phyloP scores from a whole-genome alignment of 2,797 vertebrate genomes.

The Alosa sapidissima region DNA sequence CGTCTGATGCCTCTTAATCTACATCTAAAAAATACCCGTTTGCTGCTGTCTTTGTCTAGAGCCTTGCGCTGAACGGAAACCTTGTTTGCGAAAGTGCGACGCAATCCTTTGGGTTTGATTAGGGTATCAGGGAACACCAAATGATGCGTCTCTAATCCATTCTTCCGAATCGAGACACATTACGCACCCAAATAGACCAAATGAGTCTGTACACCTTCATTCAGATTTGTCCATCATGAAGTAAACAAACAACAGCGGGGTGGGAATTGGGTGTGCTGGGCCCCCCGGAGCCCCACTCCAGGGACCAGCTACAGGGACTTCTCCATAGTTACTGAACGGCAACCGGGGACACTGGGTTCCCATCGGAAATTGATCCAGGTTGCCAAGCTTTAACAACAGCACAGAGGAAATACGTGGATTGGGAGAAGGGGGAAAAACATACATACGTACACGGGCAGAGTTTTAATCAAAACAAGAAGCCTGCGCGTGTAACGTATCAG shows the following conservation, averaged over 20 bases:
- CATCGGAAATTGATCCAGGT: slow-evolving; percentile 73
- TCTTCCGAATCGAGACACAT: slow-evolving; percentile 67
- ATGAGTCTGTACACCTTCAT: slow-evolving; percentile 69
- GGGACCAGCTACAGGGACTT: slow-evolving; percentile 68
- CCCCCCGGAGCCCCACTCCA: slow-evolving; percentile 63
- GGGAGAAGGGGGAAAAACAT: slow-evolving; percentile 58
- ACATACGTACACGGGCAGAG: slow-evolving; percentile 8
- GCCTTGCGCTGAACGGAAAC: background rate
- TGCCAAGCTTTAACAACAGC: slow-evolving; percentile 43
- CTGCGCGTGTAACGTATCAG: background rate
- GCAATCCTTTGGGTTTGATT: slow-evolving; percentile 20
- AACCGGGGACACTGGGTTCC: slow-evolving; percentile 60
- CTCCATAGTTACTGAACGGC: slow-evolving; percentile 74
- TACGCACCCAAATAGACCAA: slow-evolving; percentile 68
- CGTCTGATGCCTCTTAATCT: slow-evolving; percentile 2
- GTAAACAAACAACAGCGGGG: slow-evolving; percentile 76
- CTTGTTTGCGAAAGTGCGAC: background rate
- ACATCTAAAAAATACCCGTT: slow-evolving; percentile 31
- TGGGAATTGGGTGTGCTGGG: slow-evolving; percentile 69
- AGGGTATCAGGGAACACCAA: slow-evolving; percentile 57
- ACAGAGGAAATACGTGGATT: slow-evolving; percentile 50
- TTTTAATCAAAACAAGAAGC: slow-evolving; percentile 2
- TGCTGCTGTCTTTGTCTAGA: slow-evolving; percentile 34
- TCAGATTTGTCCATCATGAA: slow-evolving; percentile 53
- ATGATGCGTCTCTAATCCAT: slow-evolving; percentile 62